phyloP scores from a whole-genome alignment of 1,140 invertebrate species.

The Schlechtendalia chinensis region DNA sequence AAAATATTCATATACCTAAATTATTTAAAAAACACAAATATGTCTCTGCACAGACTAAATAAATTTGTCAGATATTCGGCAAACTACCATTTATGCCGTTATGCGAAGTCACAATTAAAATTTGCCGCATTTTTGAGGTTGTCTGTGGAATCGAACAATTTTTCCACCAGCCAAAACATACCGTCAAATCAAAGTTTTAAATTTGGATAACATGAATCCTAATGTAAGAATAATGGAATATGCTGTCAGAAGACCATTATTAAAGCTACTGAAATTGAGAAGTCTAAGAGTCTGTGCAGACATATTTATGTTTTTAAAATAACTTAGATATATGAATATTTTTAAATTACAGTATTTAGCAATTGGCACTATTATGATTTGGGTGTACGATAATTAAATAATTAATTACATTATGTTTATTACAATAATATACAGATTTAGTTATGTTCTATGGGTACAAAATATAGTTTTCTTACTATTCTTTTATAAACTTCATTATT shows the following conservation, averaged over 20 bases:
- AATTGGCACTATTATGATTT: too few relatives aligned
- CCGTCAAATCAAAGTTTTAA: slow-evolving; percentile 57
- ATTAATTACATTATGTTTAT: too few relatives aligned
- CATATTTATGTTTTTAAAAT: too few relatives aligned
- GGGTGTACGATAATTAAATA: too few relatives aligned
- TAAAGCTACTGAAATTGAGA: slow-evolving; percentile 82
- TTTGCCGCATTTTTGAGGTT: slow-evolving; percentile 47
- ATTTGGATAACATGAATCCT: slow-evolving; percentile 86
- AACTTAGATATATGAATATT: too few relatives aligned
- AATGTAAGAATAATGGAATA: slow-evolving; percentile 93
- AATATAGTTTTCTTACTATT: too few relatives aligned
- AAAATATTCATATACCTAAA: too few relatives aligned
- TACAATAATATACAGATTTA: too few relatives aligned
- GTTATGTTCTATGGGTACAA: too few relatives aligned
- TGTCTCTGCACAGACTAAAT: slow-evolving; percentile 33
- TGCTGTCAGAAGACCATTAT: slow-evolving; percentile 88
- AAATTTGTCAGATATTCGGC: slow-evolving; percentile 29
- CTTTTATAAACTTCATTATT: too few relatives aligned
- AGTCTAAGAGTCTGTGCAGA: too few relatives aligned
- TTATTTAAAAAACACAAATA: slow-evolving; percentile 8
- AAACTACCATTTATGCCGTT: slow-evolving; percentile 23
- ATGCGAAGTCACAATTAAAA: slow-evolving; percentile 42
- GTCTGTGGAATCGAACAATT: slow-evolving; percentile 19
- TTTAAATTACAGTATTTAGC: too few relatives aligned
- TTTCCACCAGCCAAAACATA: slow-evolving; percentile 33